Percentiles rank a stretch among this genome's conserved stretches.
phyloP scores from a whole-genome alignment of 2,113 vertebrate species.

The Aphyosemion australe region DNA sequence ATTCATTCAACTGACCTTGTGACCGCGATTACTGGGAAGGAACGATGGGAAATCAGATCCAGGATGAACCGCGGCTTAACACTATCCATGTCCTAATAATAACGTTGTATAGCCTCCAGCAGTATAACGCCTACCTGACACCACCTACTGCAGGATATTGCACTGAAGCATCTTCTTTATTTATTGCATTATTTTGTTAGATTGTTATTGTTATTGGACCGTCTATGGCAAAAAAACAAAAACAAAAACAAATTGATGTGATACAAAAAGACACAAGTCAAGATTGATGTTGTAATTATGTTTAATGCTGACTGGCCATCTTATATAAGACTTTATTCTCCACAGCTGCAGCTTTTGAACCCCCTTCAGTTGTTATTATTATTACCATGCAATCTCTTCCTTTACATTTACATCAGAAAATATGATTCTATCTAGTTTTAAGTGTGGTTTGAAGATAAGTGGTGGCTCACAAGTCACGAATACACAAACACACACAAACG shows the following conservation, averaged over 20 bases:
- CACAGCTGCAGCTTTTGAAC: not conserved
- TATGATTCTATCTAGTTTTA: not conserved
- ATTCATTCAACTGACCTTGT: constrained; percentile 37
- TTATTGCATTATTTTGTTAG: not conserved
- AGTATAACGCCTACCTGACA: constrained; percentile 26
- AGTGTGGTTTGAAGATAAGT: not conserved
- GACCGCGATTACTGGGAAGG: constrained; percentile 31
- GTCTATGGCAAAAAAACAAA: not conserved
- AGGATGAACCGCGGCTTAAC: constrained; percentile 35
- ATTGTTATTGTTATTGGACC: not conserved
- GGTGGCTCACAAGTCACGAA: not conserved
- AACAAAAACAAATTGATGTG: not conserved
- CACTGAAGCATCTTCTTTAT: not conserved
- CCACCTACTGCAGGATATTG: constrained; percentile 28
- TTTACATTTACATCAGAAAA: not conserved
- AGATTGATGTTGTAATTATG: not conserved
- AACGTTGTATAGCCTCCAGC: constrained; percentile 40
- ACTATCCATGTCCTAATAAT: constrained; percentile 43
- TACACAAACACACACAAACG: constrained; percentile 12
- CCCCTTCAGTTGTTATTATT: not conserved
- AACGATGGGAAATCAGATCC: constrained; percentile 49
- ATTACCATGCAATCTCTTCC: not conserved
- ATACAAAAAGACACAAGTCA: not conserved
- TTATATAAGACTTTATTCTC: not conserved
- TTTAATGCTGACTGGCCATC: not conserved